Percentiles rank a stretch among this genome's conserved stretches.
Conservation (phyloP, 1,140 invertebrate genomes). For the Drosophila quadrilineata region DNA sequence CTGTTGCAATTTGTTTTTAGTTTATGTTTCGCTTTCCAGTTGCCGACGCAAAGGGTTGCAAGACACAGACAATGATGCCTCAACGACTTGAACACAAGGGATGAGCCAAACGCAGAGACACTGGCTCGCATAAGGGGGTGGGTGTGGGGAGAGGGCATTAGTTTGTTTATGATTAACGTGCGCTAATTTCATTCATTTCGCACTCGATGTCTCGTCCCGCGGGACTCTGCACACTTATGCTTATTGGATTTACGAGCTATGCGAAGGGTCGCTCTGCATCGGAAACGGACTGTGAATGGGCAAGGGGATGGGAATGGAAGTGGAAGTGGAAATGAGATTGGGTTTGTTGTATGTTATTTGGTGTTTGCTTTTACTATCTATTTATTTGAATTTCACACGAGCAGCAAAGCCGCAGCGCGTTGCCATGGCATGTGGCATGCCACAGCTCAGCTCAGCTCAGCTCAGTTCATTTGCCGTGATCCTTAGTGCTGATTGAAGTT, state of each 20-base stretch:
- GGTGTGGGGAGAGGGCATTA: slow-evolving; percentile 1
- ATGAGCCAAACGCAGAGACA: no score
- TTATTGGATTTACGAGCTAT: slow-evolving; percentile 57
- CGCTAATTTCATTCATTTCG: slow-evolving; percentile 76
- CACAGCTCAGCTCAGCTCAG: neutral
- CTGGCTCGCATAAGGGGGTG: no score
- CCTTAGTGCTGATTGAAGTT: slow-evolving; percentile 55
- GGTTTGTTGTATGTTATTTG: neutral
- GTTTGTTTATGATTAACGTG: slow-evolving; percentile 77
- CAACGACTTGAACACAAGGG: no score
- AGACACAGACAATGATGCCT: no score
- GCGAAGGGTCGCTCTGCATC: no score
- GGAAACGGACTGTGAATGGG: neutral
- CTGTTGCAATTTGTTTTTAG: slow-evolving; percentile 74
- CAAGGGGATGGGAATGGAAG: neutral
- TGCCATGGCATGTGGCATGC: slow-evolving; percentile 22
- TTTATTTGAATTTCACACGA: slow-evolving; percentile 56
- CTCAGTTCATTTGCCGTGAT: slow-evolving; percentile 16
- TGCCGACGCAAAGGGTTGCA: slow-evolving; percentile 42
- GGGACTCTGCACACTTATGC: slow-evolving; percentile 64
- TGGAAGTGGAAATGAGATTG: neutral
- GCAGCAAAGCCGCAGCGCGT: slow-evolving; percentile 40
- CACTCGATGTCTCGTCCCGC: slow-evolving; percentile 43
- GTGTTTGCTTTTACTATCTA: slow-evolving; percentile 31
- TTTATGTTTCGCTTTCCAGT: neutral